Evolutionary conservation across 2,888 invertebrate species (phyloP).

Genomic region (Operophtera brumata): DNA sequence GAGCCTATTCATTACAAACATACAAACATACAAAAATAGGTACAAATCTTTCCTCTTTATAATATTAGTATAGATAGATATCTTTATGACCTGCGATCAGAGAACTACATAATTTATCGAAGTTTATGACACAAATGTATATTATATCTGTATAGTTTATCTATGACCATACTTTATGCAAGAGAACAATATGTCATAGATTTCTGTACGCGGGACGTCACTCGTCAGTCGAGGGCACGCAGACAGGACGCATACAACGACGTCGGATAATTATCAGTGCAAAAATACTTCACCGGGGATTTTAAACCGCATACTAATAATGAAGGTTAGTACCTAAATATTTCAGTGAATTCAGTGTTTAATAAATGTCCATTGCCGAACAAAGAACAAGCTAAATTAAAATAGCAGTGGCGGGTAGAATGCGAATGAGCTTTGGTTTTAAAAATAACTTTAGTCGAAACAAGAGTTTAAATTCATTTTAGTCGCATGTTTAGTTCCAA

Average conservation of each 20-base stretch:
- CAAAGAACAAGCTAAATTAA: background rate
- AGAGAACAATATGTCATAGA: too few relatives aligned
- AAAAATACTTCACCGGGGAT: conserved; percentile 9
- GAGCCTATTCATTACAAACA: too few relatives aligned
- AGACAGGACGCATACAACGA: conserved; percentile 2
- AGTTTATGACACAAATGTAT: too few relatives aligned
- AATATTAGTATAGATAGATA: too few relatives aligned
- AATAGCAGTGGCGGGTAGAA: conserved; percentile 9
- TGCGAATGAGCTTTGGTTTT: background rate
- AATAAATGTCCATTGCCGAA: background rate
- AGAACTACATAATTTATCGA: too few relatives aligned
- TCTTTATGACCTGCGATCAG: too few relatives aligned
- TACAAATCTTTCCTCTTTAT: too few relatives aligned
- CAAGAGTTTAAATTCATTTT: background rate
- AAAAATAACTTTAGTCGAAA: background rate
- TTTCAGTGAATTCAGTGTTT: background rate
- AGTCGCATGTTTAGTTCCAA: background rate
- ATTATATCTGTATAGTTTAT: too few relatives aligned
- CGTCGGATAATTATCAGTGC: conserved; percentile 9
- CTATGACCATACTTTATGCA: too few relatives aligned
- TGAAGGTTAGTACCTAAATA: conserved; percentile 28
- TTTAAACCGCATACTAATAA: conserved; percentile 11
- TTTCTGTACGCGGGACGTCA: conserved; percentile 13
- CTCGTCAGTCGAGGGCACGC: conserved; percentile 11
- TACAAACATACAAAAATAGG: too few relatives aligned